phyloP scores from a whole-genome alignment of 2,113 vertebrate species.

The Siniperca chuatsi region DNA sequence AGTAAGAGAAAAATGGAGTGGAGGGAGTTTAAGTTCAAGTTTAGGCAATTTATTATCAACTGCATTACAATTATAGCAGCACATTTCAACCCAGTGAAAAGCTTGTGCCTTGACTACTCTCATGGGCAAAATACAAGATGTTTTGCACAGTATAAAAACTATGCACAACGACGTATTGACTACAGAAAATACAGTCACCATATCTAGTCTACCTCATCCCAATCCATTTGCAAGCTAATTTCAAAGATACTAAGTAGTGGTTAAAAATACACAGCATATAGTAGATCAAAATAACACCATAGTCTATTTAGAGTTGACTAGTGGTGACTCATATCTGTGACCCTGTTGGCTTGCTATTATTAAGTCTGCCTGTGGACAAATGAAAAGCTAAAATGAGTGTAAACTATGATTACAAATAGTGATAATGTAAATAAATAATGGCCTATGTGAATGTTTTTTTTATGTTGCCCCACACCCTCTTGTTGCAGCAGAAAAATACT shows the following conservation, averaged over 20 bases:
- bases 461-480: background rate
- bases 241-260: background rate
- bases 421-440: background rate
- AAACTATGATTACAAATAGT: background rate
- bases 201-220: background rate
- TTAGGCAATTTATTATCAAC: conserved; percentile 1
- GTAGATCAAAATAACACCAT: conserved; percentile 4
- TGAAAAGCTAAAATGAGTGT: background rate
- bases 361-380: background rate
- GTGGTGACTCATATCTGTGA: background rate
- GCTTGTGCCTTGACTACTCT: background rate
- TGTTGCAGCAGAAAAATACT: background rate
- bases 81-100: conserved; percentile 1
- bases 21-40: conserved; percentile 15
- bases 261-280: conserved; percentile 30
- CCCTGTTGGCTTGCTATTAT: background rate
- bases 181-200: background rate
- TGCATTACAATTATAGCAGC: background rate
- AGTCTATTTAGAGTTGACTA: background rate
- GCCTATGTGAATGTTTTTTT: background rate
- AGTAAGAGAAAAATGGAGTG: conserved; percentile 6
- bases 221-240: background rate
- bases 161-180: background rate
- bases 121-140: background rate
- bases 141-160: background rate